These are phyloP conservation scores for Tiliqua scincoides DNA, from an alignment of 2,113 vertebrate species.

Conservation along the genomic window DNA sequence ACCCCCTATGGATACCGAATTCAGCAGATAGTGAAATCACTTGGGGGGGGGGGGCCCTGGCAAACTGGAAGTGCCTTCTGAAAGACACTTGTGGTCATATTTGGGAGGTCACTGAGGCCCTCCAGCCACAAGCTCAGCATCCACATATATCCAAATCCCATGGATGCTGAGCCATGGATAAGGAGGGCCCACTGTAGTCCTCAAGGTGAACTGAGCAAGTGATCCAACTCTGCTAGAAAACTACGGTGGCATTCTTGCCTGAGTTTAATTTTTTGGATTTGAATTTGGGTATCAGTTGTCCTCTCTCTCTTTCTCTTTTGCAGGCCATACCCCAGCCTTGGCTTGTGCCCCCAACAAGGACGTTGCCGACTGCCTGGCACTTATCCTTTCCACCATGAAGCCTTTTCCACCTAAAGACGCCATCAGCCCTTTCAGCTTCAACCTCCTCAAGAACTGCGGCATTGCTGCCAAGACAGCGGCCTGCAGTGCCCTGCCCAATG, in stretches of 20 bases:
- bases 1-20: too few relatives aligned
- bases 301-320: neutral
- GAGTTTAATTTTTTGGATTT: neutral
- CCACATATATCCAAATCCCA: too few relatives aligned
- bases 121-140: too few relatives aligned
- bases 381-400: constrained; percentile 99
- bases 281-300: neutral
- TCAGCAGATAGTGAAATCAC: too few relatives aligned
- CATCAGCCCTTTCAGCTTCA: constrained; percentile 86
- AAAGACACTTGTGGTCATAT: too few relatives aligned
- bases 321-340: constrained; percentile 94
- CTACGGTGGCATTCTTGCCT: neutral
- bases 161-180: too few relatives aligned
- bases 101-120: too few relatives aligned
- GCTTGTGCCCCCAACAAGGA: constrained; percentile 98
- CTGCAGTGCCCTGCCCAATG: constrained; percentile 81
- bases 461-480: constrained; percentile 84
- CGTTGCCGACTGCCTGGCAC: constrained; percentile 95
- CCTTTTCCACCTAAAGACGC: constrained; percentile 93
- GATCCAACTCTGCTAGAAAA: neutral
- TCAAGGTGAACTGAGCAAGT: neutral
- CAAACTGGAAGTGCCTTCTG: too few relatives aligned
- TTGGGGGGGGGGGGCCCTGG: too few relatives aligned
- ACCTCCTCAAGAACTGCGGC: constrained; percentile 93
- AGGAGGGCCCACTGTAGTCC: too few relatives aligned